Conservation (phyloP, 1,140 invertebrate genomes). For the Drosophila setifemur region DNA sequence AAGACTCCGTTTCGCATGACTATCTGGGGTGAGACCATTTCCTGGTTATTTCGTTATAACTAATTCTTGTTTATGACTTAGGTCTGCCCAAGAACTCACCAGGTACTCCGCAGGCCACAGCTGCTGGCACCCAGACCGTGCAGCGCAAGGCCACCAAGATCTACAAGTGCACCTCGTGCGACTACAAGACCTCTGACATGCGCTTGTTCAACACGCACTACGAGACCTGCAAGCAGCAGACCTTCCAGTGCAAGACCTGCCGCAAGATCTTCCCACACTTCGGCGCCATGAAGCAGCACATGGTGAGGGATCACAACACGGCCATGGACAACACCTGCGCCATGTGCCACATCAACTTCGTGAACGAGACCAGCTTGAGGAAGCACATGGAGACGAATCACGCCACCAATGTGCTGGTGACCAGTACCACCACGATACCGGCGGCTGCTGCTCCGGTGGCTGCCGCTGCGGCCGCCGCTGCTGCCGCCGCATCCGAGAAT, state of each 20-base stretch:
- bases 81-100: conserved; percentile 59
- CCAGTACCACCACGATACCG: conserved; percentile 76
- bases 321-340: conserved; percentile 78
- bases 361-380: conserved; percentile 74
- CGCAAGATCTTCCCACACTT: conserved; percentile 80
- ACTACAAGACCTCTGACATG: conserved; percentile 82
- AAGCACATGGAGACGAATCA: conserved; percentile 82
- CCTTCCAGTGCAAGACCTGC: conserved; percentile 81
- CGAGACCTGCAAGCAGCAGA: conserved; percentile 81
- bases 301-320: conserved; percentile 77
- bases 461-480: conserved; percentile 50
- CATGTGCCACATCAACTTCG: conserved; percentile 80
- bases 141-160: conserved; percentile 79
- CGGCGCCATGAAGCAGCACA: conserved; percentile 79
- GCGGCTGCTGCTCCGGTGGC: conserved; percentile 60
- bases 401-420: conserved; percentile 77
- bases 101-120: conserved; percentile 27
- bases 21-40: too few relatives aligned
- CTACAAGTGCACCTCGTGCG: conserved; percentile 82
- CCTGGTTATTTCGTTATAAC: too few relatives aligned
- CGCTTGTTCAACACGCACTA: conserved; percentile 80
- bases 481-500: conserved; percentile 49
- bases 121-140: conserved; percentile 63
- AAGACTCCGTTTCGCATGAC: too few relatives aligned
- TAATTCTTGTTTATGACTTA: not conserved